Conservation (phyloP, 92 coral and sea anemone genomes). For the Meandrina meandrites region DNA sequence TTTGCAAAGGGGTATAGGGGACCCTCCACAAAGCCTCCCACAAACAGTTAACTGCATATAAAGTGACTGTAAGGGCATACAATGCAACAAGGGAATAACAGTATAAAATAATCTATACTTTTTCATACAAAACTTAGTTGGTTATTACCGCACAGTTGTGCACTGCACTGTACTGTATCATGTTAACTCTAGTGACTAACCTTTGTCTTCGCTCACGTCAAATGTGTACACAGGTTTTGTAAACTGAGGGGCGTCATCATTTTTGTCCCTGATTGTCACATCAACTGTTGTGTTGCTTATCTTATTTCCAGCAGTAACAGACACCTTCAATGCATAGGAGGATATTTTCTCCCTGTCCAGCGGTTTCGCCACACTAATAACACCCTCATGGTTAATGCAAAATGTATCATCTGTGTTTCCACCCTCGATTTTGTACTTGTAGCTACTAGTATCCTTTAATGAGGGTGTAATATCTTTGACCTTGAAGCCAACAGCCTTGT, state of each 20-base stretch:
- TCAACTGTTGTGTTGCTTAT: slow-evolving; percentile 55
- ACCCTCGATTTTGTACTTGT: slow-evolving; percentile 61
- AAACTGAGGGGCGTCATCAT: slow-evolving; percentile 77
- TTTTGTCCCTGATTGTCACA: slow-evolving; percentile 64
- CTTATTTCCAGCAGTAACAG: slow-evolving; percentile 63
- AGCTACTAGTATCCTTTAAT: slow-evolving; percentile 20
- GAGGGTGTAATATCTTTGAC: slow-evolving; percentile 55
- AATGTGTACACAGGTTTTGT: slow-evolving; percentile 52
- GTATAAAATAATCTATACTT: no score
- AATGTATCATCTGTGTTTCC: slow-evolving; percentile 84
- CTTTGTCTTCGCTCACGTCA: slow-evolving; percentile 48
- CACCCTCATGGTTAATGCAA: slow-evolving; percentile 73
- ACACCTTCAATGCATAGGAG: slow-evolving; percentile 64
- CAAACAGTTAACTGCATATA: no score
- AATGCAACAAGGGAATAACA: no score
- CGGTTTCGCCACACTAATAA: slow-evolving; percentile 79
- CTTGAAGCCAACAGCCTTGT: slow-evolving; percentile 49
- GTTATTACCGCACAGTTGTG: neutral
- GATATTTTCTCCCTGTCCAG: slow-evolving; percentile 86
- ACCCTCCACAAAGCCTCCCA: no score
- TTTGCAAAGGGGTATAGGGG: no score
- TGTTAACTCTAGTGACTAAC: slow-evolving; percentile 1
- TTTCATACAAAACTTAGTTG: neutral
- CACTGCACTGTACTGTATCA: neutral
- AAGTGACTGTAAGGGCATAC: no score